Evolutionary conservation across 1,140 invertebrate species (phyloP).

Genomic region (Calephelis virginiensis): DNA sequence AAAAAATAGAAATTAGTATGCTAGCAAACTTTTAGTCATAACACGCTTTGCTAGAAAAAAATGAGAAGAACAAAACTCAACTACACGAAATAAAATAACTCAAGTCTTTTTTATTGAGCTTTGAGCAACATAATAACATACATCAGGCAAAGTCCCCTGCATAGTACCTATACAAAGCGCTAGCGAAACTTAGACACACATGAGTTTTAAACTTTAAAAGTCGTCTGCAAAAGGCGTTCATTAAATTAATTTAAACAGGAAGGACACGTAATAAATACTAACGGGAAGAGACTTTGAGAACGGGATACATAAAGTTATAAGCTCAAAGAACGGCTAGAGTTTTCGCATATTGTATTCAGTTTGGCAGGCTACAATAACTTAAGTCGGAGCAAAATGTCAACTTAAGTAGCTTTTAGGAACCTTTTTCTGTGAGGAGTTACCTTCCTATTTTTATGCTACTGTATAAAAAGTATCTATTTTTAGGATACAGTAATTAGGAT

Average conservation of each 20-base stretch:
- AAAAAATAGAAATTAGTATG: too few relatives aligned
- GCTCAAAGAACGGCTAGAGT: conserved; percentile 27
- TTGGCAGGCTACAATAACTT: conserved; percentile 72
- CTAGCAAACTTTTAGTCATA: too few relatives aligned
- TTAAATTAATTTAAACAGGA: background rate
- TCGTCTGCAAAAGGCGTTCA: background rate
- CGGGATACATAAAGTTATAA: conserved; percentile 20
- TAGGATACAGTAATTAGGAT: too few relatives aligned
- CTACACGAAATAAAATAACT: too few relatives aligned
- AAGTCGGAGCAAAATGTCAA: conserved; percentile 76
- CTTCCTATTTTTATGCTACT: conserved; percentile 52
- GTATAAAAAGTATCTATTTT: background rate
- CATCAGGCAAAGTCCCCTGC: too few relatives aligned
- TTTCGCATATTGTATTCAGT: conserved; percentile 73
- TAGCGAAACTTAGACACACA: background rate
- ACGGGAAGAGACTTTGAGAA: conserved; percentile 15
- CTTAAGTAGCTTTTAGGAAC: conserved; percentile 70
- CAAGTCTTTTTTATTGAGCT: too few relatives aligned
- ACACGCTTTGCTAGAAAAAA: too few relatives aligned
- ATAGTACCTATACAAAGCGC: too few relatives aligned
- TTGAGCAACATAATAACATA: too few relatives aligned
- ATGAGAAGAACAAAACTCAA: too few relatives aligned
- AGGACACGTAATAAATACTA: conserved; percentile 4
- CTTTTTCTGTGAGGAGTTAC: conserved; percentile 61
- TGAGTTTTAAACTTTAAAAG: background rate